phyloP scores from a whole-genome alignment of 2,888 invertebrate genomes.

The Vandiemenella viatica region DNA sequence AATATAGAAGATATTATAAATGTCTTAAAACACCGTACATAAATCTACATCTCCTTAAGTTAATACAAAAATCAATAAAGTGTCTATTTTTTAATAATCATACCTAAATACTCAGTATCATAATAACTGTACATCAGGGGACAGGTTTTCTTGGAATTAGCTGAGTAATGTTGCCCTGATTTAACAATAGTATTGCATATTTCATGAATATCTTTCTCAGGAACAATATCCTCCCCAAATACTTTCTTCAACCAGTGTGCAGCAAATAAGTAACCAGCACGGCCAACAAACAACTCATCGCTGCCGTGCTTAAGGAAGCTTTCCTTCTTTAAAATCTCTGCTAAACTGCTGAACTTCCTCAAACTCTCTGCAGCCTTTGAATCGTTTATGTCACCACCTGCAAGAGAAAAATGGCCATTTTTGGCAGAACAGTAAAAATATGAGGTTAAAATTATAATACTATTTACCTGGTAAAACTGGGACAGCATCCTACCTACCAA shows the following conservation, averaged over 20 bases:
- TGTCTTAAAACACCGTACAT: too few species aligned
- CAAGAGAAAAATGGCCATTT: too few species aligned
- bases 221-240: constrained; percentile 24
- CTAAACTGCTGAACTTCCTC: constrained; percentile 30
- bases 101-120: constrained; percentile 55
- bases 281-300: constrained; percentile 73
- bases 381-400: too few species aligned
- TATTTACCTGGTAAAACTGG: too few species aligned
- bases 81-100: too few species aligned
- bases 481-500: too few species aligned
- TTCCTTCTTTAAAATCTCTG: constrained; percentile 33
- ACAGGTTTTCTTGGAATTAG: constrained; percentile 37
- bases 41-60: too few species aligned
- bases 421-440: too few species aligned
- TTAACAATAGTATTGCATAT: constrained; percentile 52
- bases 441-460: too few species aligned
- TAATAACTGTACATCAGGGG: constrained; percentile 71
- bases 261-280: constrained; percentile 69
- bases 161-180: constrained; percentile 56
- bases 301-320: constrained; percentile 49
- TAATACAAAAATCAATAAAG: too few species aligned
- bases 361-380: constrained; percentile 24
- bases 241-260: constrained; percentile 54
- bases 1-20: too few species aligned
- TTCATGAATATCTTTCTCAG: constrained; percentile 25